Conservation (phyloP, 2,888 invertebrate genomes). For the Stenolophus ochropezus region DNA sequence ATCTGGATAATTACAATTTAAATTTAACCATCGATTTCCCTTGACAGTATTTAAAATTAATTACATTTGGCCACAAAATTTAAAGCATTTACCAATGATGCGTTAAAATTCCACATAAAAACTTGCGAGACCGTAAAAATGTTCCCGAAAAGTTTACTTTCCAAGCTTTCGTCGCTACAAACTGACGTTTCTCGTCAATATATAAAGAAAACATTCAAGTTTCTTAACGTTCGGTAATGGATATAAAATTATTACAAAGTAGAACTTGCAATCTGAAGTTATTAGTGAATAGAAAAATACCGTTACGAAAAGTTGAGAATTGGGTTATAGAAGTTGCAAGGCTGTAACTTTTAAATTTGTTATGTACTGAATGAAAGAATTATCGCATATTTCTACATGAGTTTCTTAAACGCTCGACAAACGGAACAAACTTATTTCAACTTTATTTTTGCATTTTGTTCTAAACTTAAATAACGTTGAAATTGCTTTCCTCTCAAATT, state of each 20-base stretch:
- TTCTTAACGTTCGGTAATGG: background rate
- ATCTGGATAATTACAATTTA: background rate
- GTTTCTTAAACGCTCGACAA: slow-evolving; percentile 16
- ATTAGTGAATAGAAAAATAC: background rate
- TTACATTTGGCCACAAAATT: background rate
- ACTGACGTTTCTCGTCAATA: background rate
- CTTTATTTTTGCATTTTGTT: background rate
- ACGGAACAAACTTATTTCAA: background rate
- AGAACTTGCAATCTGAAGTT: background rate
- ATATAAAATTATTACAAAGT: slow-evolving; percentile 34
- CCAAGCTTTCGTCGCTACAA: background rate
- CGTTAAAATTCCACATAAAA: background rate
- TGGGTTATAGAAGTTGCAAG: slow-evolving; percentile 33
- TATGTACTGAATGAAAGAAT: slow-evolving; percentile 36
- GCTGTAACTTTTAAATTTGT: slow-evolving; percentile 43
- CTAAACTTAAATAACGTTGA: background rate
- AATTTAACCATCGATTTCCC: background rate
- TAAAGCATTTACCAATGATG: background rate
- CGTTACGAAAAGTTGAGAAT: slow-evolving; percentile 18
- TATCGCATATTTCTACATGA: slow-evolving; percentile 25
- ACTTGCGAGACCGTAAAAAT: background rate
- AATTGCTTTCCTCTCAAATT: background rate
- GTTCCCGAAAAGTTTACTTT: background rate
- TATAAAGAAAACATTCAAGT: background rate
- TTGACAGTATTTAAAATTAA: background rate